phyloP scores from a whole-genome alignment of 2,797 vertebrate genomes.

The Semotilus atromaculatus region DNA sequence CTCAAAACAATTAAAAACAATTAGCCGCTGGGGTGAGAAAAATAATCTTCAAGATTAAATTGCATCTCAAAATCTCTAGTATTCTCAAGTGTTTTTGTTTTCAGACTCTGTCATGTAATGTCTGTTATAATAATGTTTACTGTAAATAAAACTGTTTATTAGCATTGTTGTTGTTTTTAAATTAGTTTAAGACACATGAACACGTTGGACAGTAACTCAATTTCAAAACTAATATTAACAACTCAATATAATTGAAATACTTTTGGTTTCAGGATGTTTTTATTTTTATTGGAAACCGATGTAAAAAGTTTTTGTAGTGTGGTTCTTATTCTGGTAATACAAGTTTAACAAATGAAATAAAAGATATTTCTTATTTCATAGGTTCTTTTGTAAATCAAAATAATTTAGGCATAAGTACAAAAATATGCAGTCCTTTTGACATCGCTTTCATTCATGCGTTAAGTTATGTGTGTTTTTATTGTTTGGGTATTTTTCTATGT shows the following conservation, averaged over 20 bases:
- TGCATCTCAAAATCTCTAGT: neutral
- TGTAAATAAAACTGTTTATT: neutral
- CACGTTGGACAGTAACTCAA: neutral
- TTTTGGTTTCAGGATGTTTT: neutral
- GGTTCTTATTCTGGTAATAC: neutral
- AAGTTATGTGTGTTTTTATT: constrained; percentile 12
- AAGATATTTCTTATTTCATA: neutral
- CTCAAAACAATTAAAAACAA: neutral
- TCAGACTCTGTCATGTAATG: neutral
- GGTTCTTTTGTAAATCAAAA: neutral
- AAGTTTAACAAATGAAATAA: neutral
- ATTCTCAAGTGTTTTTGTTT: neutral
- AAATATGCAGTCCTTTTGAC: constrained; percentile 1
- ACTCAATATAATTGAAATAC: neutral
- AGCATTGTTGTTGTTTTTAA: neutral
- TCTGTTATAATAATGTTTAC: neutral
- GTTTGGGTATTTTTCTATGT: constrained; percentile 16
- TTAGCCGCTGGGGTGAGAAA: neutral
- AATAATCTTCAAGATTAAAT: neutral
- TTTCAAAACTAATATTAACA: neutral
- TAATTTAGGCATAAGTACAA: neutral
- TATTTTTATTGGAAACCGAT: neutral
- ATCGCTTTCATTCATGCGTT: neutral
- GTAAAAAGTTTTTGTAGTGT: neutral
- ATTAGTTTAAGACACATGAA: neutral